Evolutionary conservation across 2,888 invertebrate species (phyloP).

Genomic region (Thecocarcelia acutangulata): DNA sequence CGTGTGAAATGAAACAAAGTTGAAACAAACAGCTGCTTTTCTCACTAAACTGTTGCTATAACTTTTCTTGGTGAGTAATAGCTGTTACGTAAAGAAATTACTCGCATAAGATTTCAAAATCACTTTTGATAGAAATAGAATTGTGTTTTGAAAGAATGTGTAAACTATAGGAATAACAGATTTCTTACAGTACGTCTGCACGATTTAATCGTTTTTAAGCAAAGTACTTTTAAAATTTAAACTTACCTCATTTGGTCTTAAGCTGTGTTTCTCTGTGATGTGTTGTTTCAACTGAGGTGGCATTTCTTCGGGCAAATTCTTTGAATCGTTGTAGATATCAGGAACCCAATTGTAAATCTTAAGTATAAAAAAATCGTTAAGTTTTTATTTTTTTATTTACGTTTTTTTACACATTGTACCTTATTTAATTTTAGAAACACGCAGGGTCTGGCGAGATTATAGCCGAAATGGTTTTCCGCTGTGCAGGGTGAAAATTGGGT

Average conservation of each 20-base stretch:
- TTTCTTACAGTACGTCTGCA: too few relatives aligned
- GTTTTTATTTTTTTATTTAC: neutral
- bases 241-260: conserved; percentile 81
- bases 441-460: conserved; percentile 93
- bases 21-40: too few relatives aligned
- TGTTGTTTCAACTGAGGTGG: conserved; percentile 88
- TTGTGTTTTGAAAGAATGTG: too few relatives aligned
- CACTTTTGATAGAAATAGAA: too few relatives aligned
- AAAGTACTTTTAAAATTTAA: neutral
- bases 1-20: too few relatives aligned
- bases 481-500: conserved; percentile 89
- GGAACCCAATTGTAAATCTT: conserved; percentile 96
- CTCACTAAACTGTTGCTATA: too few relatives aligned
- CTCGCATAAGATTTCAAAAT: too few relatives aligned
- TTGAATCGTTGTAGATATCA: conserved; percentile 87
- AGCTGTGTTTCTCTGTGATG: conserved; percentile 82
- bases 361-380: neutral
- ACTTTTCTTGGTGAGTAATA: too few relatives aligned
- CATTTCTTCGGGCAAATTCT: conserved; percentile 87
- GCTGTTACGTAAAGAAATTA: too few relatives aligned
- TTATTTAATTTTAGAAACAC: conserved; percentile 98
- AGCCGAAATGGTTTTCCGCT: conserved; percentile 91
- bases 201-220: too few relatives aligned
- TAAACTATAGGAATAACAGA: too few relatives aligned
- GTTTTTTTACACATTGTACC: conserved; percentile 82